Base-by-base conservation (phyloP, 2,888 invertebrate species). In the Julus scanicus region DNA sequence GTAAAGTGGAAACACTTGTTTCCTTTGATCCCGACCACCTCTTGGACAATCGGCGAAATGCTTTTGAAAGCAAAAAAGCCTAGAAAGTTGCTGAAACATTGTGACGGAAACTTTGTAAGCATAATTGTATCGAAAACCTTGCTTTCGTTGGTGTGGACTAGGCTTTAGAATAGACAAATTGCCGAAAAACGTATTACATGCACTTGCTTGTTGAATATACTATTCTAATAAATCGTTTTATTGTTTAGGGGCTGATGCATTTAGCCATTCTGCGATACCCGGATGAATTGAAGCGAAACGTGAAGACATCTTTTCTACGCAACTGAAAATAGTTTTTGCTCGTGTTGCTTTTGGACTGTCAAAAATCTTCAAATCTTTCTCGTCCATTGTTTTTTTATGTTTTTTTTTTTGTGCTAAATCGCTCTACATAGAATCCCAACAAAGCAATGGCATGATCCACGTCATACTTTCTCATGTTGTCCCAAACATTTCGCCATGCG, bases 291-390 rank as follows among this genome's bases (percentile, higher is more conserved):
- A 80, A 13, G 80, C 80, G 13, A 37, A 80, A 80, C 13, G 5
- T 80, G 80, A 13, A 80, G 37, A 80, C 37, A 71, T 29, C 11
- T 80, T 80, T 80, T 80, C 80, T 80, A 80, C 80, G 1, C 20
- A 80, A 80, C 80, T 37, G 80, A 37, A 80, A 80, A 37, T 80
- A 80, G 80, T 37, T 80, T 8, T 80, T 37, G 2, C 37, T 80
- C 80, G 37, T 80, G 80, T 80, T 29, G 80, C 11, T 80, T 80
- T 80, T 80, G 80, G 80, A 80, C 37, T 80, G 80, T 80, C 80
- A 15, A 37, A 80, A 80, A 80, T 80, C 37, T 80, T 15, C 37
- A 80, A 37, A 13, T 29, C 15, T 29, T 37, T 80, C 80, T 80
- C 80, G 37, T 37, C 80, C 29, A 37, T 80, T 37, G 5, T 37